phyloP scores from a whole-genome alignment of 1,140 invertebrate genomes.

The Dolichoris vasculosae region DNA sequence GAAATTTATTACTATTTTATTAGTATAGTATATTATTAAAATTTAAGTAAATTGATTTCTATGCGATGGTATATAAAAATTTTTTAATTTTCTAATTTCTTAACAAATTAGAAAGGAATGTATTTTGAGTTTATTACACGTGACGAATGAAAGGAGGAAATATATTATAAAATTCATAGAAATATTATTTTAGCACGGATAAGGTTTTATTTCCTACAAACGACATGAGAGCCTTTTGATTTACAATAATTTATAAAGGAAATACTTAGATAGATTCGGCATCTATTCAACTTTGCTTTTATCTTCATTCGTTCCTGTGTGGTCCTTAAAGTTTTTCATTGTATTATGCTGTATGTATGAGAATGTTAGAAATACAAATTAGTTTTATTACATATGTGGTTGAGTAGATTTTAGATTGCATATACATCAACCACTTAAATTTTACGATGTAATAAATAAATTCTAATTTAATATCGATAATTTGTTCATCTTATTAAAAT shows the following conservation, averaged over 20 bases:
- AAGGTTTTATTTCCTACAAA: not conserved
- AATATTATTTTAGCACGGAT: not conserved
- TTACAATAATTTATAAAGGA: constrained; percentile 3
- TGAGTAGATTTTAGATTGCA: not conserved
- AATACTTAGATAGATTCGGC: not conserved
- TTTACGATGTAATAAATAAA: not conserved
- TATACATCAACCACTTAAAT: not conserved
- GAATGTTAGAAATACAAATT: not conserved
- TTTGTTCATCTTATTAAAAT: not conserved
- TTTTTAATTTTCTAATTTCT: not conserved
- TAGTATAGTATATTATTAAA: not conserved
- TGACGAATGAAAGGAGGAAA: not conserved
- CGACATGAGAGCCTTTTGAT: not conserved
- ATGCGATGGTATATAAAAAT: not conserved
- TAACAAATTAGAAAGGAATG: not conserved
- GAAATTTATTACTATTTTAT: not conserved
- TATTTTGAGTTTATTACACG: not conserved
- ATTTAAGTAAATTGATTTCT: not conserved
- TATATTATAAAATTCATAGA: not conserved
- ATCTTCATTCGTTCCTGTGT: constrained; percentile 5
- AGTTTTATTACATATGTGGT: not conserved
- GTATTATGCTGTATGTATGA: not conserved
- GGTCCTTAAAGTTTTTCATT: not conserved
- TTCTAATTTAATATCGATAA: not conserved
- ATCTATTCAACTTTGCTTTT: not conserved